Evolutionary conservation across 2,888 invertebrate genomes (phyloP), one percentile per base, ranked within the genome.

Genomic region (Eurytoma adleriae): DNA sequence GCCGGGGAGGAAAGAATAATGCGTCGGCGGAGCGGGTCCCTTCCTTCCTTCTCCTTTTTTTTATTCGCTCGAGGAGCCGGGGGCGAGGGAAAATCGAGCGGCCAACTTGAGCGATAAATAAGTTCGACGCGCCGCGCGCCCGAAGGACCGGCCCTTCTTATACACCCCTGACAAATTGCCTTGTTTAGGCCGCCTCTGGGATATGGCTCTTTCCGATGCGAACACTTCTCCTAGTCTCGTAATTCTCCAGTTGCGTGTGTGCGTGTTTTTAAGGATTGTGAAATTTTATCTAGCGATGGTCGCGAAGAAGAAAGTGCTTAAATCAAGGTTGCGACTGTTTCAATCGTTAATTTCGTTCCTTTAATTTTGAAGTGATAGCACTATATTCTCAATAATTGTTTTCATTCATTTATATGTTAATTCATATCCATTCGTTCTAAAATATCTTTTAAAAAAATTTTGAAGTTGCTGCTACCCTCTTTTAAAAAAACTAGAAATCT

Each of bases 61-160:
- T 59, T 14, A 18, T 66, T 48, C 18, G 24, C 50, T 20, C 2
- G 54, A 54, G 54, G 54, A 50, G 50, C 7, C 4, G 12, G 50
- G 62, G 30, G 40, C 50, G 68, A 20, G 24, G 67, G 24, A 64
- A 71, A 71, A 71, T 71, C 59, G 66, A 68, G 56, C 61, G 40
- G 74, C 50, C 20, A 64, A 79, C 72, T 76, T 76, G 72, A 68
- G 68, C 72, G 80, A 80, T 80, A 80, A 80, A 80, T 80, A 76
- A 80, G 71, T 76, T 71, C 24, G 40, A 40, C 40, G 40, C 2
- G 4, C n/a, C n/a, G n/a, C n/a, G 40, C 40, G 40, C 40, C 4
- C 40, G 40, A 40, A 40, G 40, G 7, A 40, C 40, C 4, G 5
- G 0, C 40, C 0, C 5, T 40, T 7, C 40, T 40, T 66, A 56